Percentiles rank a stretch among this genome's conserved stretches.
Evolutionary conservation across 2,888 invertebrate species (phyloP).

Genomic region (Euzetes globulus): DNA sequence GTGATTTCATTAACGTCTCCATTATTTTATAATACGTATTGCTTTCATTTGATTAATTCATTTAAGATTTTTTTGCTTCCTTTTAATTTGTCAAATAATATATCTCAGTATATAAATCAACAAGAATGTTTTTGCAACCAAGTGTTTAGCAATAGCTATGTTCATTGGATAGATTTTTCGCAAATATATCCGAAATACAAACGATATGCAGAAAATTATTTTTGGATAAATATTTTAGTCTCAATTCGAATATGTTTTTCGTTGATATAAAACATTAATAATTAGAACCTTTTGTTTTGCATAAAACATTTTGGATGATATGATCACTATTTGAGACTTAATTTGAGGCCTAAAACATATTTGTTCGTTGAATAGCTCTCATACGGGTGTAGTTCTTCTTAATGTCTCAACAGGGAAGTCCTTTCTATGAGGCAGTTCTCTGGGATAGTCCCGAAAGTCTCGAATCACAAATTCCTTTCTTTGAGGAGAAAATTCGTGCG

Average conservation of each 20-base stretch:
- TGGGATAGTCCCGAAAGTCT: constrained; percentile 36
- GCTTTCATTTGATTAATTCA: neutral
- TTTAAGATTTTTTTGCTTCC: neutral
- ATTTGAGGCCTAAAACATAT: too few relatives aligned
- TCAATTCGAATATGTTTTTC: too few relatives aligned
- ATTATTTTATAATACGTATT: neutral
- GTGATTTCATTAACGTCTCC: neutral
- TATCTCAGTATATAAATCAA: too few relatives aligned
- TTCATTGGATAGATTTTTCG: too few relatives aligned
- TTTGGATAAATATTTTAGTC: too few relatives aligned
- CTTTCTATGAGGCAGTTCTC: constrained; percentile 35
- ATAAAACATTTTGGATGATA: neutral
- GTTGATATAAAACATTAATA: too few relatives aligned
- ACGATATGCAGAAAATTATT: too few relatives aligned
- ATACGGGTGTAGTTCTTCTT: constrained; percentile 41
- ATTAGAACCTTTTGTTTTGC: neutral
- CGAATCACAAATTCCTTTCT: constrained; percentile 8
- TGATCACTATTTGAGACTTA: neutral
- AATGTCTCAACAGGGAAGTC: constrained; percentile 38
- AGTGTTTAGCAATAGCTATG: too few relatives aligned
- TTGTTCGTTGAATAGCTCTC: constrained; percentile 15
- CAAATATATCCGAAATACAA: too few relatives aligned
- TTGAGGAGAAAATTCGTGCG: constrained; percentile 43
- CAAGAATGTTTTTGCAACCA: too few relatives aligned
- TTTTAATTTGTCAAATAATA: too few relatives aligned